Base-by-base conservation (phyloP, 2,797 vertebrate species). In the Hirundo rustica region DNA sequence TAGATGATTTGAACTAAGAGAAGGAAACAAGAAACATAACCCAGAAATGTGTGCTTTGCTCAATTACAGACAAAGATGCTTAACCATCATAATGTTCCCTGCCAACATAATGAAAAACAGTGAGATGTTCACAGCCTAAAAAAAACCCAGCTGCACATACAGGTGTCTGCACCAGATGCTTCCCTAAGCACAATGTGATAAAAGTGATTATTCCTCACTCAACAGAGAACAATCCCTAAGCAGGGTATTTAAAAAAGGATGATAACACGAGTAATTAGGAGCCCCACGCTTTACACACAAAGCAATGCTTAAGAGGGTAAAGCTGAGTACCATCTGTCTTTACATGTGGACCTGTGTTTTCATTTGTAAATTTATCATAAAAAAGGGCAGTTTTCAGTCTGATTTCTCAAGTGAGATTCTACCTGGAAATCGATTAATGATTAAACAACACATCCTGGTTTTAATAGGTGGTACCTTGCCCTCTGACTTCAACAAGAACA, bases 121-220 rank as follows among this genome's bases (percentile, higher is more conserved):
- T 36, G 83, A 94, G 88, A 94, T 80, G n/a, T 70, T 96, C 85
- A 53, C 72, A 84, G 92, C 74, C 78, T 91, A 92, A 95, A 96
- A 92, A 92, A 95, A 57, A 57, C 0, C 1, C 96, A 97, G 94
- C 94, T 97, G 97, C 81, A 95, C 44, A 61, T 90, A 91, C 96
- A 97, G 96, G 93, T 97, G 97, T 94, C 58, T 90, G 75, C 55
- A 70, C 83, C 97, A 97, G 95, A 92, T 97, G 97, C 95, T 96
- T 95, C 53, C 83, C 81, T 96, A 95, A 95, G 75, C 65, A 91
- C 65, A 89, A 47, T 64, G 89, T 60, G 86, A 93, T 95, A 93
- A 84, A 97, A 96, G 75, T 78, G 66, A 95, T 91, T 92, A 89
- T 87, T 93, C 61, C 92, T 76, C 76, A 91, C 80, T 94, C 90